A percentile compares a stretch with the other conserved stretches of the same genome.
These are phyloP conservation scores for Protophormia terraenovae DNA, from an alignment of 2,888 invertebrate genomes.

Conservation along the genomic window DNA sequence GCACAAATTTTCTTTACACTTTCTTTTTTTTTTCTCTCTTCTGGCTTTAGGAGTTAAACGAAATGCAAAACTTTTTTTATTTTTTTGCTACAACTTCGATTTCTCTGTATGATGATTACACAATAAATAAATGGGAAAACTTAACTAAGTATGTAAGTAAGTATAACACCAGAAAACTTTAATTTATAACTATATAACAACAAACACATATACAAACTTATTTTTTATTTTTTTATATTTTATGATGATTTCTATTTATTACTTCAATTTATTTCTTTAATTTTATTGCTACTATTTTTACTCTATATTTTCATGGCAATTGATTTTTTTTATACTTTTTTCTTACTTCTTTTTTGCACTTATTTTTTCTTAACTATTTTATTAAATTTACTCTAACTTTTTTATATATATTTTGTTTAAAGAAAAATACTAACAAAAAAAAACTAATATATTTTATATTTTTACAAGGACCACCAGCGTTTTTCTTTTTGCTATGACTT, in stretches of 20 bases:
- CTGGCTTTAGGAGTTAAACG: too few species aligned
- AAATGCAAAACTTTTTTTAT: too few species aligned
- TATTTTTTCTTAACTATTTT: conserved; percentile 7
- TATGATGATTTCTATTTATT: not conserved
- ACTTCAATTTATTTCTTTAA: conserved; percentile 5
- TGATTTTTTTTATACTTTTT: not conserved
- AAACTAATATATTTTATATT: not conserved
- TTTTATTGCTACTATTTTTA: not conserved
- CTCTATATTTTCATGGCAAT: not conserved
- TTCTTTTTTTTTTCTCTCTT: not conserved
- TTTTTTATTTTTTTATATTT: not conserved
- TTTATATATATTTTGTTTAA: not conserved
- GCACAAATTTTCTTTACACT: not conserved
- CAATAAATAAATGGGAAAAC: conserved; percentile 43
- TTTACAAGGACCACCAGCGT: conserved; percentile 19
- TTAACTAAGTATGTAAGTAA: not conserved
- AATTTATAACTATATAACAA: conserved; percentile 23
- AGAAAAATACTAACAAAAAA: not conserved
- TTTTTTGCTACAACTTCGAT: conserved; percentile 19
- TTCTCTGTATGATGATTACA: conserved; percentile 56
- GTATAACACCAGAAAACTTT: conserved; percentile 15
- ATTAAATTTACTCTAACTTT: not conserved
- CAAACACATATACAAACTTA: not conserved
- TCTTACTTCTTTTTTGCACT: not conserved
- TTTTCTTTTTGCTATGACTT: conserved; percentile 55